Evolutionary conservation across 2,888 invertebrate genomes (phyloP).

Genomic region (Napeogenes sylphis): DNA sequence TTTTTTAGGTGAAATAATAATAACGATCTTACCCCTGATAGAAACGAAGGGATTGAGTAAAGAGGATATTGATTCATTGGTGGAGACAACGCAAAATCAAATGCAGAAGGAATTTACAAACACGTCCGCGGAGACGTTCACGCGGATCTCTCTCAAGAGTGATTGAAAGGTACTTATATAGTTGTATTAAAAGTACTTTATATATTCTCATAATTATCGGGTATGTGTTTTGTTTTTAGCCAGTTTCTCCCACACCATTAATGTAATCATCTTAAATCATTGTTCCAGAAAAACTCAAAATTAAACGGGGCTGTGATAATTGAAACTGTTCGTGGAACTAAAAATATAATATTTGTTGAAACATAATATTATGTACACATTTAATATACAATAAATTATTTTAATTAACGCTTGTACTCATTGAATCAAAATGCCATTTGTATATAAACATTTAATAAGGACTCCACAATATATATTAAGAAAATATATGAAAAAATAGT

Average conservation of each 20-base stretch:
- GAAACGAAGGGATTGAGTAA: conserved; percentile 80
- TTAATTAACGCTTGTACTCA: conserved; percentile 3
- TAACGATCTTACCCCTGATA: conserved; percentile 85
- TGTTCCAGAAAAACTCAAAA: conserved; percentile 36
- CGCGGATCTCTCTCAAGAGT: conserved; percentile 25
- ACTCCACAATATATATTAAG: conserved; percentile 15
- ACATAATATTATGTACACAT: conserved; percentile 18
- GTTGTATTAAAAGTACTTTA: not conserved
- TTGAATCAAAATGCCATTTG: conserved; percentile 11
- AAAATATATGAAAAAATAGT: conserved; percentile 26
- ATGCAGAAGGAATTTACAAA: conserved; percentile 81
- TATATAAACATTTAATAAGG: conserved; percentile 27
- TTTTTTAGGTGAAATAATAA: conserved; percentile 80
- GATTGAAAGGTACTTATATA: conserved; percentile 20
- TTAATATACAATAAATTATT: conserved; percentile 28
- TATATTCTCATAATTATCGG: too few relatives aligned
- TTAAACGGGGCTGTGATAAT: conserved; percentile 60
- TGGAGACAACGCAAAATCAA: conserved; percentile 80
- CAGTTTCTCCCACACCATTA: too few relatives aligned
- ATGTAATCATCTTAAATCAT: not conserved
- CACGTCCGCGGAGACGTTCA: conserved; percentile 57
- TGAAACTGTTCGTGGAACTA: conserved; percentile 35
- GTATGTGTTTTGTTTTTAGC: too few relatives aligned
- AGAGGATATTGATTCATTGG: conserved; percentile 80
- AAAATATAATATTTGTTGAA: conserved; percentile 19